Conservation (phyloP, 1,140 invertebrate genomes). For the Philaenus spumarius region DNA sequence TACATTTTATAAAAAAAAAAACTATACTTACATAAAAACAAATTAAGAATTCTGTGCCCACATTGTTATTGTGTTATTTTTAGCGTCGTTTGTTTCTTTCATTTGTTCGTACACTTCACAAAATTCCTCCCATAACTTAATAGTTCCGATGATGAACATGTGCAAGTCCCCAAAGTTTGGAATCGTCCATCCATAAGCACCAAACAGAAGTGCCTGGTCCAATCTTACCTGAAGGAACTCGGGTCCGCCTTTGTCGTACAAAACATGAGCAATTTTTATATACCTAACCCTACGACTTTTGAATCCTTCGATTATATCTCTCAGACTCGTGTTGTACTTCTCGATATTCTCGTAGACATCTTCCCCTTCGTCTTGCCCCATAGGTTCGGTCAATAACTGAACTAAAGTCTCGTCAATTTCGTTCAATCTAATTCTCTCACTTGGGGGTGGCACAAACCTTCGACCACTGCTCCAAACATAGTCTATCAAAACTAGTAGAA, state of each 20-base stretch:
- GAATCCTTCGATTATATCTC: constrained; percentile 2
- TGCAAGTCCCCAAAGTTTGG: not conserved
- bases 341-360: not conserved
- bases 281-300: not conserved
- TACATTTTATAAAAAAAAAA: too few relatives aligned
- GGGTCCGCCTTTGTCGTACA: constrained; percentile 7
- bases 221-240: not conserved
- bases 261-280: not conserved
- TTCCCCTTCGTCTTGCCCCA: too few relatives aligned
- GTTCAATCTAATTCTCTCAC: too few relatives aligned
- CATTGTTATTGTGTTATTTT: too few relatives aligned
- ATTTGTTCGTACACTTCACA: not conserved
- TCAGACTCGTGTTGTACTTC: not conserved
- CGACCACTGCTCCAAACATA: too few relatives aligned
- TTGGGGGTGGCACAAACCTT: too few relatives aligned
- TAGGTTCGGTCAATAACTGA: too few relatives aligned
- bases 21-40: too few relatives aligned
- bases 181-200: not conserved
- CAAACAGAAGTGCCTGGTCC: not conserved
- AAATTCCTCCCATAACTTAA: not conserved
- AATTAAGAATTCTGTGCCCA: too few relatives aligned
- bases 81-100: not conserved
- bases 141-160: not conserved
- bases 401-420: too few relatives aligned
- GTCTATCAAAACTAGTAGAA: too few relatives aligned